phyloP scores from a whole-genome alignment of 1,140 invertebrate genomes.

The Caenorhabditis brenneri region DNA sequence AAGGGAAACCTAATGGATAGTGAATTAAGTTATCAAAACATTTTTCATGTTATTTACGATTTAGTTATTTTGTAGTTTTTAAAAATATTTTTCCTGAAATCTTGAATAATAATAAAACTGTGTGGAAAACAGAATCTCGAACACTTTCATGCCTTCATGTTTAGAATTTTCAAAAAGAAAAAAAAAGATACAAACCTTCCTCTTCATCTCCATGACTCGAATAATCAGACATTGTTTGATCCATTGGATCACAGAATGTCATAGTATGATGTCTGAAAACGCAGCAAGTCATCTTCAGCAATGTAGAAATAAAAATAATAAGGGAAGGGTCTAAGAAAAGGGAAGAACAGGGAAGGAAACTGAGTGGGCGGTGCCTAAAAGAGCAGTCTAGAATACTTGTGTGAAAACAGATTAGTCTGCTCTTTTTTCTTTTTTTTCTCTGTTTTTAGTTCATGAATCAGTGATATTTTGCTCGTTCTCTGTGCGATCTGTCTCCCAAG shows the following conservation, averaged over 20 bases:
- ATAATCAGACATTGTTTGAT: background rate
- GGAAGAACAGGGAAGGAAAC: background rate
- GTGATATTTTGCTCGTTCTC: background rate
- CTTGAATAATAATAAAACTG: too few species aligned
- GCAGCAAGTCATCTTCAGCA: background rate
- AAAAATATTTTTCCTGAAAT: too few species aligned
- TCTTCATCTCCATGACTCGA: background rate
- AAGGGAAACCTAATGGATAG: too few species aligned
- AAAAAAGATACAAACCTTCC: background rate
- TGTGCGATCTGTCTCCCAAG: background rate
- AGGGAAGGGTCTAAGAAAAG: background rate
- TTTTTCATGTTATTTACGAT: too few species aligned
- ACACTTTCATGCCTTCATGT: too few species aligned
- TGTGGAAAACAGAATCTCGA: too few species aligned
- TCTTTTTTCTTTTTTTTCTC: background rate
- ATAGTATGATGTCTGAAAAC: constrained; percentile 9
- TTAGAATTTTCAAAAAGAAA: background rate
- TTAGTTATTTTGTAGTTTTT: too few species aligned
- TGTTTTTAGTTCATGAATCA: constrained; percentile 1
- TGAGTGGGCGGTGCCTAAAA: background rate
- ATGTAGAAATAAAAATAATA: background rate
- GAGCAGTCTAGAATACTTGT: background rate
- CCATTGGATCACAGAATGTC: constrained; percentile 27
- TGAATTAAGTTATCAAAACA: too few species aligned
- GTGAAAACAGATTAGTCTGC: constrained; percentile 13